phyloP scores from a whole-genome alignment of 2,797 vertebrate genomes.

The Neopelma chrysocephalum region DNA sequence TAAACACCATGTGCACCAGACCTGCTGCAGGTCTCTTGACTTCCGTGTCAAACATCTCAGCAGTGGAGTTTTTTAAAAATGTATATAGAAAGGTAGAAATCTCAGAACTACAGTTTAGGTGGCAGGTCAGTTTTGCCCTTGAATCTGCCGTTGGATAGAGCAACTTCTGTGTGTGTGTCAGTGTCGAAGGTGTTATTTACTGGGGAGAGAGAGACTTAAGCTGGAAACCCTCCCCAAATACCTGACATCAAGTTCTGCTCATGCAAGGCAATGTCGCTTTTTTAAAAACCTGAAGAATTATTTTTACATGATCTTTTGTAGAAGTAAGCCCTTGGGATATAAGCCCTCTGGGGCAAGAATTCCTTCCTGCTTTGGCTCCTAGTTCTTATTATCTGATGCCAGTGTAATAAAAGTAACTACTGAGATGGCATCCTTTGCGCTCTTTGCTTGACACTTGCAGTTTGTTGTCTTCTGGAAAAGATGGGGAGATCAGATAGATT shows the following conservation, averaged over 20 bases:
- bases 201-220: not conserved
- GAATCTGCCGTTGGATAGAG: not conserved
- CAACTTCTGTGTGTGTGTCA: not conserved
- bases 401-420: not conserved
- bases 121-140: not conserved
- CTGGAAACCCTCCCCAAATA: not conserved
- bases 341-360: not conserved
- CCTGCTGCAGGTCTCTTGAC: not conserved
- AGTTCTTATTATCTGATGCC: not conserved
- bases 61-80: fast-evolving
- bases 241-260: not conserved
- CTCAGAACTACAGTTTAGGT: not conserved
- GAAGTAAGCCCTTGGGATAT: not conserved
- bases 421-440: not conserved
- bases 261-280: not conserved
- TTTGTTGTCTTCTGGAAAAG: not conserved
- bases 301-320: not conserved
- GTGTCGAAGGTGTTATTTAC: not conserved
- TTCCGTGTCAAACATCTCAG: not conserved
- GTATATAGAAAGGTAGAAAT: not conserved
- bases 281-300: not conserved
- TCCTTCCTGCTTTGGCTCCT: not conserved
- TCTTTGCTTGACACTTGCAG: not conserved
- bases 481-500: not conserved
- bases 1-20: not conserved